phyloP scores from a whole-genome alignment of 2,888 invertebrate species.

The Agelastica alni region DNA sequence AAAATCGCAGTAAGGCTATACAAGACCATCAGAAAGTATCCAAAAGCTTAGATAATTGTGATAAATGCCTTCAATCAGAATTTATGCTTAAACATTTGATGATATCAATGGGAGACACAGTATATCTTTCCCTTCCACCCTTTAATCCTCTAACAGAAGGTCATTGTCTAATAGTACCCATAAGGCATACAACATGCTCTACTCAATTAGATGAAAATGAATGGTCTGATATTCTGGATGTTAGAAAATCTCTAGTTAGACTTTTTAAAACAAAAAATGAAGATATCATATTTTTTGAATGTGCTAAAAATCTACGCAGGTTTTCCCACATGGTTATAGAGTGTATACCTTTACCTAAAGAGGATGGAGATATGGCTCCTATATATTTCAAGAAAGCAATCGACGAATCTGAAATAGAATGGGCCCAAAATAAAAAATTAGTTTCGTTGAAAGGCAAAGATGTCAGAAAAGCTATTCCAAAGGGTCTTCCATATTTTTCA shows the following conservation, averaged over 20 bases:
- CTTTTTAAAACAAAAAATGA: slow-evolving; percentile 75
- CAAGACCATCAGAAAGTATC: slow-evolving; percentile 72
- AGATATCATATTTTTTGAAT: slow-evolving; percentile 91
- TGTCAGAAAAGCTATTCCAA: slow-evolving; percentile 83
- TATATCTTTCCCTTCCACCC: slow-evolving; percentile 83
- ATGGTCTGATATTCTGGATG: slow-evolving; percentile 84
- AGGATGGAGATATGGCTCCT: slow-evolving; percentile 85
- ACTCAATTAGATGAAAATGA: slow-evolving; percentile 93
- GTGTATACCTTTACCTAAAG: slow-evolving; percentile 84
- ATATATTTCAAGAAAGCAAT: slow-evolving; percentile 99
- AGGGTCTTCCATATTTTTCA: slow-evolving; percentile 92
- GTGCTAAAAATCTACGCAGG: slow-evolving; percentile 70
- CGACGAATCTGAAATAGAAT: slow-evolving; percentile 92
- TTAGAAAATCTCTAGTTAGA: slow-evolving; percentile 75
- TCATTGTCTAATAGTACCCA: slow-evolving; percentile 86
- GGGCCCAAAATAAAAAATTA: slow-evolving; percentile 93
- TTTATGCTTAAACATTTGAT: slow-evolving; percentile 84
- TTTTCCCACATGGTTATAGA: slow-evolving; percentile 85
- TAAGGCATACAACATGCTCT: slow-evolving; percentile 77
- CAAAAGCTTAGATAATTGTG: slow-evolving; percentile 77
- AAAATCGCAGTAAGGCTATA: slow-evolving; percentile 70
- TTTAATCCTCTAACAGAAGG: slow-evolving; percentile 80
- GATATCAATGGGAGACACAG: slow-evolving; percentile 77
- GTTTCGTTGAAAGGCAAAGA: slow-evolving; percentile 71
- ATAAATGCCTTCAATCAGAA: slow-evolving; percentile 79